Base-by-base conservation (phyloP, 1,140 invertebrate genomes). In the Zaprionus vittiger region DNA sequence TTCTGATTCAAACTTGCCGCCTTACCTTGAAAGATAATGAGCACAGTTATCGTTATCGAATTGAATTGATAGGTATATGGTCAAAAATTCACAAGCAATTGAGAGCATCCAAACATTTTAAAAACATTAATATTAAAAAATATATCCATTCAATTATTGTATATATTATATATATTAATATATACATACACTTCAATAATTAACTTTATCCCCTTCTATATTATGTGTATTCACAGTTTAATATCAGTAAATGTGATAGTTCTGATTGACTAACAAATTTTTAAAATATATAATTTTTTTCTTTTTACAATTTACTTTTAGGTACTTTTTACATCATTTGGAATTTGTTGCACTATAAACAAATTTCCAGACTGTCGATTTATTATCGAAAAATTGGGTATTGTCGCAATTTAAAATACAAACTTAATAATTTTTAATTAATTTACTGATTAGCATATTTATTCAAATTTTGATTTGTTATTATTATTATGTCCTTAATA, bases 1-100 rank as follows among this genome's bases (percentile, higher is more conserved):
- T 71, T 70, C 4, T 9, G 47, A 17, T 75, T 75, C 24, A 57
- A 75, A 71, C 41, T 64, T 71, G 38, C 67, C 73, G 73, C 73
- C 73, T 44, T 47, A 49, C 31, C 31, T 49, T 22, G 15, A 2
- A 41, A 54, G 11, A 2, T 26, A 41, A 57, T 49, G 2, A n/a
- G n/a, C 6, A 14, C 41, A 71, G 20, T 64, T 64, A 75, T 75
- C 67, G 73, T 34, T 71, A 64, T 71, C 67, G 73, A 54, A 14
- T 4, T 5, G 20, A 17, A 3, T 28, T 14, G 28, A 12, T n/a
- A 11, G 22, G 7, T 4, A 2, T 34, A 26, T 17, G 17, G 17
- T 3, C 41, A 14, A 11, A 41, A 14, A 17, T 22, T 28, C 28
- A 1, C 3, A 7, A 49, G 37, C 17, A 11, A 14, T 54, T 62